Conservation (phyloP, 2,888 invertebrate species). For the Eristalis tenax region DNA sequence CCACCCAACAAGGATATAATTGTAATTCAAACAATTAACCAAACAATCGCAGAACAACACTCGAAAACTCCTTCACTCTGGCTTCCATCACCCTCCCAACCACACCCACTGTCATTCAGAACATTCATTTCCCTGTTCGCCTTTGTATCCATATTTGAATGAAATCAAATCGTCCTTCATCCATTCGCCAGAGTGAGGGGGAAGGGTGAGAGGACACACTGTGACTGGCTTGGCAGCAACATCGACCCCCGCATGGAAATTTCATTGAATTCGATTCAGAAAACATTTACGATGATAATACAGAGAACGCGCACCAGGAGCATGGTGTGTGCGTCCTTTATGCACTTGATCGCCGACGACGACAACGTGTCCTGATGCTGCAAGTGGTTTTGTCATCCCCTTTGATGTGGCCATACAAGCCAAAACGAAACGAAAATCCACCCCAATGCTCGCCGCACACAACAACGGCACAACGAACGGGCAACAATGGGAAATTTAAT, state of each 20-base stretch:
- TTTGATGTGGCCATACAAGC: constrained; percentile 65
- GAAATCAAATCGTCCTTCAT: constrained; percentile 62
- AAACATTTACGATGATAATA: constrained; percentile 62
- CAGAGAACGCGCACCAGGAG: constrained; percentile 57
- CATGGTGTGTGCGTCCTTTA: constrained; percentile 48
- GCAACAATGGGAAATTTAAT: constrained; percentile 69
- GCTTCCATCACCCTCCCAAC: constrained; percentile 42
- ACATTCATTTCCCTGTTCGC: constrained; percentile 60
- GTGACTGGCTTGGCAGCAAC: constrained; percentile 15
- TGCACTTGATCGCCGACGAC: constrained; percentile 72
- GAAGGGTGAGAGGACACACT: background rate
- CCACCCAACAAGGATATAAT: constrained; percentile 42
- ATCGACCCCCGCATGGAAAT: constrained; percentile 42
- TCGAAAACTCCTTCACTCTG: constrained; percentile 52
- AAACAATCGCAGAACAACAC: constrained; percentile 71
- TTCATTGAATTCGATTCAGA: constrained; percentile 51
- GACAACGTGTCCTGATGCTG: constrained; percentile 50
- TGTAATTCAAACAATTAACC: constrained; percentile 72
- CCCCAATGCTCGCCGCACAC: constrained; percentile 34
- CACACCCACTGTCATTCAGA: constrained; percentile 18
- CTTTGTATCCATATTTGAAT: constrained; percentile 61
- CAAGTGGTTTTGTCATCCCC: constrained; percentile 75
- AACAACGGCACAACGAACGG: background rate
- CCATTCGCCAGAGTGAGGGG: constrained; percentile 5
- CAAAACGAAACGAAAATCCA: constrained; percentile 16